A percentile compares a stretch with the other conserved stretches of the same genome.
Evolutionary conservation across 2,888 invertebrate species (phyloP).

Genomic region (Heliconius cydno): DNA sequence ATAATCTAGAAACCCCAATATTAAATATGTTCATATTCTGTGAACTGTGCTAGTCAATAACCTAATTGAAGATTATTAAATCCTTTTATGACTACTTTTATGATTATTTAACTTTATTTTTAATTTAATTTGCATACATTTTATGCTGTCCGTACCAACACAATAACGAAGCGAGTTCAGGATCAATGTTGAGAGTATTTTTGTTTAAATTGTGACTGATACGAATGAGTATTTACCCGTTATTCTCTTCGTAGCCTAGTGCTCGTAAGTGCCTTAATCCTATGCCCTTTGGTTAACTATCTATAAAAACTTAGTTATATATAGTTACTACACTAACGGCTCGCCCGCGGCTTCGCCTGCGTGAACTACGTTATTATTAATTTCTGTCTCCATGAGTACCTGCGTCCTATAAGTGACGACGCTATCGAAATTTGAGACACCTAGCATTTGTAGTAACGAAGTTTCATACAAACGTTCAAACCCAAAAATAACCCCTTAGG

Average conservation of each 20-base stretch:
- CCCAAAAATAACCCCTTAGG: too few relatives aligned
- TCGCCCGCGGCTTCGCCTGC: too few relatives aligned
- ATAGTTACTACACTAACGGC: too few relatives aligned
- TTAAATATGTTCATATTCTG: neutral
- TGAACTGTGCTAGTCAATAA: neutral
- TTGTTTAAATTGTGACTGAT: conserved; percentile 79
- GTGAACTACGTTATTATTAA: too few relatives aligned
- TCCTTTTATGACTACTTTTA: neutral
- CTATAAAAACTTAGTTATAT: neutral
- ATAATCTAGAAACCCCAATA: neutral
- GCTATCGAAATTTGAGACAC: too few relatives aligned
- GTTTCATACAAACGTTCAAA: too few relatives aligned
- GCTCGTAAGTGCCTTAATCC: conserved; percentile 3
- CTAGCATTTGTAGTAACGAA: too few relatives aligned
- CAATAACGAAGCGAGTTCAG: conserved; percentile 67
- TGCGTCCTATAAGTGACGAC: too few relatives aligned
- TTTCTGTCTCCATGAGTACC: too few relatives aligned
- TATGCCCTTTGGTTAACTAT: neutral
- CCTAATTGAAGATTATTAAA: neutral
- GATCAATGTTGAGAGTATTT: conserved; percentile 71
- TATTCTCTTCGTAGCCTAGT: conserved; percentile 51
- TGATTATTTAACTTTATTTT: neutral
- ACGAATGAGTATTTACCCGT: conserved; percentile 58
- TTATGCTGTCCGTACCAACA: conserved; percentile 55
- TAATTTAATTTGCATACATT: neutral